These are phyloP conservation scores for Telenomus remus DNA, from an alignment of 1,140 invertebrate species.

Conservation along the genomic window DNA sequence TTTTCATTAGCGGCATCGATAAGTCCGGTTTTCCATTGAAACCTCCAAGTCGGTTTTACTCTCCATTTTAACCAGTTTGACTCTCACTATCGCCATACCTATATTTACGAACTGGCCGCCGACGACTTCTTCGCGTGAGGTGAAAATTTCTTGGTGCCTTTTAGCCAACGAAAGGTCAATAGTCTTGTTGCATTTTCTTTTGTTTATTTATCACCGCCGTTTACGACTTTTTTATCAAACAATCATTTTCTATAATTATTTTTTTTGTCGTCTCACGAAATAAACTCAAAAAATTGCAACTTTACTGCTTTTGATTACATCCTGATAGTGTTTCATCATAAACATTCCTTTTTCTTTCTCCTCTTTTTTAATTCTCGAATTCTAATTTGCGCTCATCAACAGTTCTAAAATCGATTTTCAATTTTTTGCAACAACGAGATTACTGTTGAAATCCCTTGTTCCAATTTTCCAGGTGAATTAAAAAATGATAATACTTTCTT, in stretches of 20 bases:
- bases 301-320: conserved; percentile 28
- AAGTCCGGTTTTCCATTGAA: conserved; percentile 49
- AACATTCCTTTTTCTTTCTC: conserved; percentile 1
- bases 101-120: conserved; percentile 45
- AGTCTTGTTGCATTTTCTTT: conserved; percentile 32
- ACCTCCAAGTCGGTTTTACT: conserved; percentile 37
- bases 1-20: conserved; percentile 35
- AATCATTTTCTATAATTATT: conserved; percentile 15
- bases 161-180: conserved; percentile 43
- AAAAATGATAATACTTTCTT: too few species aligned
- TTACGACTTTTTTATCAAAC: neutral
- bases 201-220: conserved; percentile 25
- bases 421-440: too few species aligned
- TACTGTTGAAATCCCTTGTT: too few species aligned
- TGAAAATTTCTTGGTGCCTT: conserved; percentile 47
- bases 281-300: conserved; percentile 1
- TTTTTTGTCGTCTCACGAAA: conserved; percentile 6
- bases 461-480: too few species aligned
- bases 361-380: too few species aligned
- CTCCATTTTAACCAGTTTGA: conserved; percentile 54
- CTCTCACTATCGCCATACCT: conserved; percentile 51
- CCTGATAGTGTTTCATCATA: conserved; percentile 29
- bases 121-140: conserved; percentile 49
- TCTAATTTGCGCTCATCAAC: too few species aligned
- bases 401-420: too few species aligned